Base-by-base conservation (phyloP, 2,888 invertebrate species). In the Euplagia quadripunctaria region DNA sequence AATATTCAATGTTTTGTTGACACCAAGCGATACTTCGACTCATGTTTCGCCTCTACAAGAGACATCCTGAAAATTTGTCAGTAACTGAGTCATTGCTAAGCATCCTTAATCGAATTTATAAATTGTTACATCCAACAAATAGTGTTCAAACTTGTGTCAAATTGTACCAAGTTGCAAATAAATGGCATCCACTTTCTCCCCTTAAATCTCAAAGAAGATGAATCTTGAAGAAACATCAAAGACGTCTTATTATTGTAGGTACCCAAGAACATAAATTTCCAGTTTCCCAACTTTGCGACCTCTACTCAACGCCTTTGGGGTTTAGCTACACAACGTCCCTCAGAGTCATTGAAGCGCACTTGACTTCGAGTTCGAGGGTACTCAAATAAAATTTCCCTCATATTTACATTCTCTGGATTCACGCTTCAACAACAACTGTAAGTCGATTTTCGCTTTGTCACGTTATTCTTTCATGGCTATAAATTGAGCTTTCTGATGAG, bases 401-500 rank as follows among this genome's bases (percentile, higher is more conserved):
- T 58, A 58, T 58, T 58, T 58, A 58, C 55, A 55, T 55, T 55
- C 55, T 55, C 55, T 55, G n/a, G n/a, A 55, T n/a, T n/a, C 9
- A 55, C 55, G n/a, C 8, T 55, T n/a, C 55, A 8, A 8, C 31
- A 31, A 31, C 55, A 55, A 9, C n/a, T 55, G n/a, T n/a, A n/a
- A 55, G n/a, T n/a, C 11, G 20, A 20, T 12, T 58, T 11, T 58
- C 20, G 9, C 20, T 58, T 58, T 58, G 20, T 1, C 20, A n/a
- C n/a, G n/a, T n/a, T 31, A 31, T 2, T 31, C 31, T 31, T 31
- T 31, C 2, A 31, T 31, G 31, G 31, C 31, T 31, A 31, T 31
- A 31, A 31, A 31, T 31, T 31, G 31, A 31, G 31, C 31, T 31
- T 31, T 31, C 31, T 31, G 31, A 31, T 31, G 31, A 31, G 31